Conservation (phyloP, 1,140 invertebrate species). For the Macrosteles quadrilineatus region DNA sequence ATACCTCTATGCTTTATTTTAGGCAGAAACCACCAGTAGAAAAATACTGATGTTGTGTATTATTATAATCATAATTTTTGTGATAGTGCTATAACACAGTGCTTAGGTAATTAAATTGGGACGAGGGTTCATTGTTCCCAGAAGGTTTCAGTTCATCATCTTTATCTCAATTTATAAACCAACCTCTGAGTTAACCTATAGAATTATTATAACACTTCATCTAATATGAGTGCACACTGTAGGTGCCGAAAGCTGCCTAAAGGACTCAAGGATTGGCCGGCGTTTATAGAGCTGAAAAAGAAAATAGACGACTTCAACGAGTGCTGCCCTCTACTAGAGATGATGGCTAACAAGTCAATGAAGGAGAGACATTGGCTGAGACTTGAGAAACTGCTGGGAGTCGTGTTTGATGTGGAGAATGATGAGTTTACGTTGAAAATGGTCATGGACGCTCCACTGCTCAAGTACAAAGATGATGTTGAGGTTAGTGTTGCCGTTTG, state of each 20-base stretch:
- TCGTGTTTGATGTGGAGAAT: constrained; percentile 75
- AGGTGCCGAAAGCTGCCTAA: constrained; percentile 78
- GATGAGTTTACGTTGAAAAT: constrained; percentile 76
- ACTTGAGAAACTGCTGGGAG: constrained; percentile 69
- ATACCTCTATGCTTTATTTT: too few species aligned
- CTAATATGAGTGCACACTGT: too few species aligned
- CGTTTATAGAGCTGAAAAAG: constrained; percentile 81
- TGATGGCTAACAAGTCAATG: constrained; percentile 91
- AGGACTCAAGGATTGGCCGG: constrained; percentile 86
- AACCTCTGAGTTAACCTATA: neutral
- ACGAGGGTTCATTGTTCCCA: too few species aligned
- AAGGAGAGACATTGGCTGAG: constrained; percentile 85
- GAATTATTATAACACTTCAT: neutral
- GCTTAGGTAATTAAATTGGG: too few species aligned
- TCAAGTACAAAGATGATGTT: constrained; percentile 84
- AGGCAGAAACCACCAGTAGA: too few species aligned
- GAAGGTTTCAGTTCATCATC: too few species aligned
- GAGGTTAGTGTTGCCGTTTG: constrained; percentile 62
- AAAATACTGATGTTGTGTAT: too few species aligned
- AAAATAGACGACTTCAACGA: constrained; percentile 91
- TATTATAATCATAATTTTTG: too few species aligned
- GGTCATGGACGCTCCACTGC: constrained; percentile 80
- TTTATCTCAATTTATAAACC: too few species aligned
- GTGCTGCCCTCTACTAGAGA: constrained; percentile 79
- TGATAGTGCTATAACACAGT: too few species aligned